Evolutionary conservation across 2,888 invertebrate genomes (phyloP), one percentile per base, ranked within the genome.

Genomic region (Eupsilia transversa): DNA sequence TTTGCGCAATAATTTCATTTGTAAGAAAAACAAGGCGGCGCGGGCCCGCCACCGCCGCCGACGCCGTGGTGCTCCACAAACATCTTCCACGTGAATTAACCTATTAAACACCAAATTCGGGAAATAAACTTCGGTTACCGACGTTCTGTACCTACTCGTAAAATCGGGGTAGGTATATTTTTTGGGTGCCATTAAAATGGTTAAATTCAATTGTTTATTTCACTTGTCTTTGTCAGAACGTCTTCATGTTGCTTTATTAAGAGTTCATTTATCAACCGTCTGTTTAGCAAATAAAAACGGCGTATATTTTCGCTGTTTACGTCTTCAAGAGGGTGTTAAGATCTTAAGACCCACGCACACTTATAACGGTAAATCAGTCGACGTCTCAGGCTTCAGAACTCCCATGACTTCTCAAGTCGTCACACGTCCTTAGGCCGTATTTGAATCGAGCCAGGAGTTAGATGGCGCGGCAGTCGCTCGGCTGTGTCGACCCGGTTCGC

Each of bases 1-100:
- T 94, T 92, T 94, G 87, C 87, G 92, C 93, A 94, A 95, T 96
- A 96, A 96, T 95, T 96, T 95, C 92, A 95, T 96, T 96, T 95
- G 93, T 90, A 93, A 94, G 95, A 95, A 96, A 95, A 95, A 96
- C 96, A 95, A 94, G 89, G 87, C 88, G 89, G 86, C 49, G 84
- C 82, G 80, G 74, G 83, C 75, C 76, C 69, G 77, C 71, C 75
- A 27, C 66, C 59, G 64, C 38, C 80, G 49, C 74, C 71, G 69
- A n/a, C 49, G 72, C 72, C 84, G 88, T 88, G 90, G 89, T 91
- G 90, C 91, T 91, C 92, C 92, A 89, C 93, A 92, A 93, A 93
- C 93, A 93, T 94, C 93, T 94, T 95, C 92, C 93, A 93, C 94
- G 91, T 92, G 95, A 96, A 95, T 96, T 95, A 94, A 93, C 94